These are phyloP conservation scores for Bugulina stolonifera DNA, from an alignment of 2,888 invertebrate genomes.

Conservation along the genomic window DNA sequence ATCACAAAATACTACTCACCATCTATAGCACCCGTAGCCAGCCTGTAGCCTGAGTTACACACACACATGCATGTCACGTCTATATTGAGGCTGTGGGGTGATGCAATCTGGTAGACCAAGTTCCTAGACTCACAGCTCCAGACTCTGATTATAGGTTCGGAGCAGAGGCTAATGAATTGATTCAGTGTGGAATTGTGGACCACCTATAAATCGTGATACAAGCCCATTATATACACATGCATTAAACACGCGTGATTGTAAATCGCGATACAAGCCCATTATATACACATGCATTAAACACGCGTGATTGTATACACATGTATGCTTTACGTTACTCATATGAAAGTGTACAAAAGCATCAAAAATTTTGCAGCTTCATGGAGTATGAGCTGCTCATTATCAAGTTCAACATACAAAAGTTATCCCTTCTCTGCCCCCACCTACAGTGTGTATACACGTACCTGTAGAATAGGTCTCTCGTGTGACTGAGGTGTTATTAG, in stretches of 20 bases:
- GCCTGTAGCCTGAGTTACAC: conserved; percentile 46
- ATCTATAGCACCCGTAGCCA: conserved; percentile 48
- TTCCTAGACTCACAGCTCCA: conserved; percentile 51
- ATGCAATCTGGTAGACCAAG: conserved; percentile 43
- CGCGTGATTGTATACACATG: too few species aligned
- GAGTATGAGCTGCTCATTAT: too few species aligned
- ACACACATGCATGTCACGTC: conserved; percentile 48
- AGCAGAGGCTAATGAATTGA: conserved; percentile 48
- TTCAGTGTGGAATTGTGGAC: conserved; percentile 43
- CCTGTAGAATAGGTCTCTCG: conserved; percentile 46
- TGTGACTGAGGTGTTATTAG: conserved; percentile 50
- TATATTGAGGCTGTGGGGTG: conserved; percentile 44
- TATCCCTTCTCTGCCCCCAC: too few species aligned
- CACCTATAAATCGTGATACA: conserved; percentile 40
- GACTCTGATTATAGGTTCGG: conserved; percentile 47
- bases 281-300: too few species aligned
- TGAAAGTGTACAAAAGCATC: too few species aligned
- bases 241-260: too few species aligned
- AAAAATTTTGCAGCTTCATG: too few species aligned
- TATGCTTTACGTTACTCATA: too few species aligned
- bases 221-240: too few species aligned
- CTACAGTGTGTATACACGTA: too few species aligned
- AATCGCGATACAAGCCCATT: too few species aligned
- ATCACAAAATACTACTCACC: conserved; percentile 43
- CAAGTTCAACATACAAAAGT: too few species aligned